Evolutionary conservation across 2,113 vertebrate species (phyloP).

Genomic region (Anguilla rostrata): DNA sequence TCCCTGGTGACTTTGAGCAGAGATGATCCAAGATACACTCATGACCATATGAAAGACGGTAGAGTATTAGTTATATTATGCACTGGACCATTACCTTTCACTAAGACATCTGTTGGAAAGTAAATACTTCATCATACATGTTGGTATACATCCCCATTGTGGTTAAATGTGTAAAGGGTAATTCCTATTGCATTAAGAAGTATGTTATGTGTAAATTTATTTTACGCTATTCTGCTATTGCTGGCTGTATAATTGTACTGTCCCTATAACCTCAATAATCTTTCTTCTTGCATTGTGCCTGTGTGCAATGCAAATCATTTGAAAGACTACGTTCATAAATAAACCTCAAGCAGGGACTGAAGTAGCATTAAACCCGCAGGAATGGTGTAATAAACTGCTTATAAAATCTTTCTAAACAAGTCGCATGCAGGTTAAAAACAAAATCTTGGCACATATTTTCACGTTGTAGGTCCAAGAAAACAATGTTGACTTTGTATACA

Average conservation of each 20-base stretch:
- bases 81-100: constrained; percentile 31
- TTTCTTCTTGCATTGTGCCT: constrained; percentile 26
- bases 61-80: constrained; percentile 61
- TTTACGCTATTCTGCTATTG: not conserved
- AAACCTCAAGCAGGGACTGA: not conserved
- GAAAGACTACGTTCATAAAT: constrained; percentile 29
- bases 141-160: constrained; percentile 15
- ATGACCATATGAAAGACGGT: constrained; percentile 72
- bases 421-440: not conserved
- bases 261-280: not conserved
- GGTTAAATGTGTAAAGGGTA: not conserved
- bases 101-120: constrained; percentile 20
- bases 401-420: not conserved
- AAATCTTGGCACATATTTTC: not conserved
- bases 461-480: constrained; percentile 24
- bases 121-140: constrained; percentile 21
- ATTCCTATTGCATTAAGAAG: not conserved
- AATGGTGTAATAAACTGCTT: not conserved
- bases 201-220: constrained; percentile 6
- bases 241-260: not conserved
- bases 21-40: constrained; percentile 71
- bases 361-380: not conserved
- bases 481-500: constrained; percentile 42
- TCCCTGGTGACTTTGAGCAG: constrained; percentile 71
- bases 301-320: constrained; percentile 40